Base-by-base conservation (phyloP, 2,888 invertebrate species). In the Chloroclystis v-ata region DNA sequence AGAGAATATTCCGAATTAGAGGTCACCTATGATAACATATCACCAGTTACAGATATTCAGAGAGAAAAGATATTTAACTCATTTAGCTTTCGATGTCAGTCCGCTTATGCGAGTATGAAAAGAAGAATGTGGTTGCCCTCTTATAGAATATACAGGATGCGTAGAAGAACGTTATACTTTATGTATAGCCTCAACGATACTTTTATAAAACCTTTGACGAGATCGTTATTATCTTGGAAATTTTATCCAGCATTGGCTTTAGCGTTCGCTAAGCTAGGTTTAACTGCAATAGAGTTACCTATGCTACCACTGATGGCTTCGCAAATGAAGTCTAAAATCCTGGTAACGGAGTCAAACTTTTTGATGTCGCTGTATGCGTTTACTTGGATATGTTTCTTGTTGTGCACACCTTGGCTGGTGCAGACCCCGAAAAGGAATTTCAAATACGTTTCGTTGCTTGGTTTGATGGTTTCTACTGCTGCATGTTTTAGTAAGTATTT, bases 231-330 rank as follows among this genome's bases (percentile, higher is more conserved):
- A 12, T 81, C 81, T 58, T 83, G 84, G 77, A 75, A 75, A 43
- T 89, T 89, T 65, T 89, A 89, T 62, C 89, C 88, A 5, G 78
- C 83, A 1, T 55, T 89, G 42, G 53, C 87, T 47, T 61, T 89
- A 28, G 73, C 67, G 50, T 80, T 84, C 47, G 66, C 78, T 8
- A 82, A 78, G 57, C 54, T 82, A 14, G 75, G 74, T 61, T 67
- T 87, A 54, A 76, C 79, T 11, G 71, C 80, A n/a, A 63, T 84
- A 49, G 66, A 69, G 20, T 60, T 86, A 41, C 73, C 78, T 4
- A 61, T 82, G 12, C 52, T 87, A 46, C 82, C 87, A 29, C 65
- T 79, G 61, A 75, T 86, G 51, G 83, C 82, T 10, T 69, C 78
- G 25, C 69, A 74, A 54, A 77, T 82, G 55, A 66, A 72, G 10